Evolutionary conservation across 2,113 vertebrate species (phyloP), one percentile per base, ranked within the genome.

Genomic region (Suricata suricatta): DNA sequence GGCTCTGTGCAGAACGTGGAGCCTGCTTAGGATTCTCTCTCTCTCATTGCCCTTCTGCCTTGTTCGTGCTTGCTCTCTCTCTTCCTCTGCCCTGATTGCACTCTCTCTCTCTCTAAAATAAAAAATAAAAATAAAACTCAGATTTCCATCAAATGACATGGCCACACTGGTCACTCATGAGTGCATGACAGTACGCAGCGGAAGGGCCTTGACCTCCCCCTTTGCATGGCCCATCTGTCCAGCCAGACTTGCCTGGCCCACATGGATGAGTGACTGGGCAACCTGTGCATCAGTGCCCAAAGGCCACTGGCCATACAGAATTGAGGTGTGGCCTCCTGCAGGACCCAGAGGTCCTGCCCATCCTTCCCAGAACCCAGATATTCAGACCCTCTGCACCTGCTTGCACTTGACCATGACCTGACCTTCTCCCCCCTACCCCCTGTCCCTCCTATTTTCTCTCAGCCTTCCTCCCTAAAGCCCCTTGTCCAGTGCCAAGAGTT

Each of bases 41-140:
- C 54, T 60, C 57, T 5, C 57, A 21, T 17, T 21, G 57, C 57
- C 21, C 57, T 17, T 23, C 57, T 60, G 57, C 21, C 57, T 7
- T 21, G 19, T 2, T 57, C 7, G 1, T 57, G 54, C 54, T 57
- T 41, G 41, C 19, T 57, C 54, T 57, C 54, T 57, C 57, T 23
- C 17, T 19, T 23, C 57, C 57, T 57, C 57, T 57, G 19, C 19
- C 57, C 21, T 60, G 19, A 7, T 60, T 19, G 8, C 57, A 23
- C 6, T 57, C 57, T 60, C 57, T 57, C 54, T 60, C 57, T 60
- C 57, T 60, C 57, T 60, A 23, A 60, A 60, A 60, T 60, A 23
- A 60, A 60, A 60, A 60, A 60, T 23, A 60, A 60, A 60, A 60
- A 60, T 88, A 74, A 87, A 95, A 90, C 25, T 86, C 68, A 35